A percentile compares a stretch with the other conserved stretches of the same genome.
Evolutionary conservation across 2,888 invertebrate species (phyloP).

Genomic region (Acanthosepion lycidas): DNA sequence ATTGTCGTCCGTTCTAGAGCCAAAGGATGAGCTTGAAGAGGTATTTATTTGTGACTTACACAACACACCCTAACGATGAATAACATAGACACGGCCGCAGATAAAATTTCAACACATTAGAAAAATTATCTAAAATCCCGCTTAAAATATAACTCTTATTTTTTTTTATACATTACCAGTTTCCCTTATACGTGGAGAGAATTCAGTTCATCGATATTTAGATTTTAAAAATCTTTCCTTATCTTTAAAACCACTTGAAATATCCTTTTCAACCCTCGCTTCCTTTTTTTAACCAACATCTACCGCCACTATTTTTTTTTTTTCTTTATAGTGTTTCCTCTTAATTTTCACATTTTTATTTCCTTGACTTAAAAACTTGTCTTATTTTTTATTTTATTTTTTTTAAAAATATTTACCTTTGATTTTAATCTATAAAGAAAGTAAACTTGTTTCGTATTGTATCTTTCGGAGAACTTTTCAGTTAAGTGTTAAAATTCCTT

Average conservation of each 20-base stretch:
- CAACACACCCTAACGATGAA: neutral
- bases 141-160: too few relatives aligned
- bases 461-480: too few relatives aligned
- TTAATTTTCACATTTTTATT: neutral
- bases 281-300: neutral
- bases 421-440: neutral
- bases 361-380: neutral
- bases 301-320: neutral
- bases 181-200: too few relatives aligned
- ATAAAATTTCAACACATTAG: too few relatives aligned
- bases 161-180: too few relatives aligned
- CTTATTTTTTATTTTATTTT: neutral
- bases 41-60: slow-evolving; percentile 51
- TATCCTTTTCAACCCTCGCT: neutral
- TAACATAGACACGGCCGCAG: too few relatives aligned
- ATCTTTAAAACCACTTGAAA: too few relatives aligned
- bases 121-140: too few relatives aligned
- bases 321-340: neutral
- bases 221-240: too few relatives aligned
- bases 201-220: too few relatives aligned
- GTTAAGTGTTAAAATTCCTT: neutral
- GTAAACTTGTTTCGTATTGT: too few relatives aligned
- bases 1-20: slow-evolving; percentile 63
- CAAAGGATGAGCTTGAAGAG: slow-evolving; percentile 67
- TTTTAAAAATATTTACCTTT: neutral